A percentile compares a stretch with the other conserved stretches of the same genome.
phyloP scores from a whole-genome alignment of 2,797 vertebrate species.

The Microtus californicus region DNA sequence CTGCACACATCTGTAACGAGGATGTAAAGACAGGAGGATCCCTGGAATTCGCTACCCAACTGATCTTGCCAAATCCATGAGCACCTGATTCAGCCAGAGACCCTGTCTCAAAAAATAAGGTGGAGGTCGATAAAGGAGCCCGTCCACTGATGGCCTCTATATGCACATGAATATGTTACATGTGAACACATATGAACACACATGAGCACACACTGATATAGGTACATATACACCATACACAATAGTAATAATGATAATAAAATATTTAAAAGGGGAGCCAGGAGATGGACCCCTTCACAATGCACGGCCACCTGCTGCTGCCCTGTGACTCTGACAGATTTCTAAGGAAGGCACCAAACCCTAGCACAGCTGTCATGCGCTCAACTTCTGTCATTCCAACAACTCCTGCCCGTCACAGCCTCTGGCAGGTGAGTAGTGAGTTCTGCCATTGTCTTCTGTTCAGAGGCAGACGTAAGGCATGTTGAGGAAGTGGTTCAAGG shows the following conservation, averaged over 20 bases:
- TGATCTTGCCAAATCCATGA: not conserved
- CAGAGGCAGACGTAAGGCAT: conserved; percentile 17
- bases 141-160: not conserved
- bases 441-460: not conserved
- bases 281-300: not conserved
- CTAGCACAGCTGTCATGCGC: rapidly evolving
- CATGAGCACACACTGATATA: not conserved
- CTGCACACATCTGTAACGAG: not conserved
- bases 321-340: not conserved
- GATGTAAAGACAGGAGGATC: too few species aligned
- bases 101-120: not conserved
- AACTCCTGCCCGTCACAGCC: not conserved
- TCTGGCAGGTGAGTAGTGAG: rapidly evolving
- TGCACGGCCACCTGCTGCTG: too few species aligned
- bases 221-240: not conserved
- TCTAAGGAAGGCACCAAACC: not conserved
- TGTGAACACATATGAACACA: not conserved
- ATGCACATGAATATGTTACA: not conserved
- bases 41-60: not conserved
- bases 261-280: not conserved
- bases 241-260: not conserved
- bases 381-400: rapidly evolving
- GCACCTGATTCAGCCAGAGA: not conserved
- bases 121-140: not conserved
- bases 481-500: not conserved